These are phyloP conservation scores for Epinephelus malabaricus DNA, from an alignment of 2,797 vertebrate genomes.

Conservation along the genomic window DNA sequence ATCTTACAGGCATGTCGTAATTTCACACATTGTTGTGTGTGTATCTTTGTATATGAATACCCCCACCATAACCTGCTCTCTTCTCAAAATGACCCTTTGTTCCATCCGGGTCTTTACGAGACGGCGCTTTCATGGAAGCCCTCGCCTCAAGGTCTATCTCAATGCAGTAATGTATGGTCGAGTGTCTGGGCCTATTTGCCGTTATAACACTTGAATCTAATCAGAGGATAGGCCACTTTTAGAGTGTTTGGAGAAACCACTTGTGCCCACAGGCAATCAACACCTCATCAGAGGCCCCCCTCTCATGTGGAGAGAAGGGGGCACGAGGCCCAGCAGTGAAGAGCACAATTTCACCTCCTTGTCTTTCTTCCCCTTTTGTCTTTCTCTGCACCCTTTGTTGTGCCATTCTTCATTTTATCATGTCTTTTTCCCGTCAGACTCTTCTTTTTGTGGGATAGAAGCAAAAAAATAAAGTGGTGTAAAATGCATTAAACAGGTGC, in stretches of 20 bases:
- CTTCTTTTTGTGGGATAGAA: neutral
- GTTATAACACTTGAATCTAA: constrained; percentile 82
- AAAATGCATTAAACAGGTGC: neutral
- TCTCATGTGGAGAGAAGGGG: constrained; percentile 74
- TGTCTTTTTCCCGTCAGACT: neutral
- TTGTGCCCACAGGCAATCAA: constrained; percentile 85
- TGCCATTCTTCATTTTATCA: neutral
- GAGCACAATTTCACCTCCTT: constrained; percentile 74
- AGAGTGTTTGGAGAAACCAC: constrained; percentile 83
- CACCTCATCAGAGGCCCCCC: constrained; percentile 81
- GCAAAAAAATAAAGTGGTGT: neutral
- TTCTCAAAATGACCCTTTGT: constrained; percentile 56
- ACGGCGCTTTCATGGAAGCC: constrained; percentile 64
- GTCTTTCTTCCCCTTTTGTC: constrained; percentile 49
- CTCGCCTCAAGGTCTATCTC: constrained; percentile 57
- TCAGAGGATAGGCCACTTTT: constrained; percentile 81
- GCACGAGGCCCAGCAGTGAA: constrained; percentile 66
- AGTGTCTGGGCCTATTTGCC: constrained; percentile 79
- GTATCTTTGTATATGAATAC: constrained; percentile 21
- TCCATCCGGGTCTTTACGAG: constrained; percentile 41
- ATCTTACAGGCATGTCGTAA: neutral
- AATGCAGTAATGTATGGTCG: constrained; percentile 56
- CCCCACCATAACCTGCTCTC: constrained; percentile 1
- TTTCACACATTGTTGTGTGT: constrained; percentile 10
- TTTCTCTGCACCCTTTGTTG: constrained; percentile 38